Base-by-base conservation (phyloP, 2,888 invertebrate species). In the Camponotus fellah region DNA sequence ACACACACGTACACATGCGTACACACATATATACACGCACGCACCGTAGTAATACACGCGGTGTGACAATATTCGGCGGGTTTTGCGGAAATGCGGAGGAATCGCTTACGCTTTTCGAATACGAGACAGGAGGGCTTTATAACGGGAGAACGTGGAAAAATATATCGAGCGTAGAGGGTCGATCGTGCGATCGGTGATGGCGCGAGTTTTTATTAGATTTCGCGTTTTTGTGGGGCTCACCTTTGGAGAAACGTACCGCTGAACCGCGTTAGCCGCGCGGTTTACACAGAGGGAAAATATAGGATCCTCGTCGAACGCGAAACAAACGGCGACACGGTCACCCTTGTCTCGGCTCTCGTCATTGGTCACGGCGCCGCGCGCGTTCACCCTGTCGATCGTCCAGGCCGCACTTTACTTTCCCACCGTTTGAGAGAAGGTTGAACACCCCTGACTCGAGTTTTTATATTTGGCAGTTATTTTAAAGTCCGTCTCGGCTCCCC, bases 401-500 rank as follows among this genome's bases (percentile, higher is more conserved):
- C 83, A 46, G 40, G 82, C 74, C 74, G 74, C 74, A 82, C 82
- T 66, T 82, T 49, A 82, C 83, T 71, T 75, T 60, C 74, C 74
- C 71, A 83, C 64, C 69, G 53, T 83, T 76, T 84, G 49, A 81
- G 83, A 87, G 83, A 87, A 34, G 77, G 82, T 88, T 85, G 89
- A 91, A 85, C 88, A 87, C 86, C 91, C 89, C 89, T 85, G 90
- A 88, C 90, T 91, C 87, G 65, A 85, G 82, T 72, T 86, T 83
- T 56, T 84, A 85, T 91, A 53, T 53, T 91, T 93, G 93, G 93
- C 93, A 93, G 93, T 93, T 91, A 91, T 91, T 88, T 74, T 88
- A 87, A 92, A 91, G 91, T 91, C 90, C 91, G 91, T 92, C 82
- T 91, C 87, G 83, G 85, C 85, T 83, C 85, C 79, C 79, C 81